Evolutionary conservation across 2,888 invertebrate species (phyloP).

Genomic region (Agrilus biguttatus): DNA sequence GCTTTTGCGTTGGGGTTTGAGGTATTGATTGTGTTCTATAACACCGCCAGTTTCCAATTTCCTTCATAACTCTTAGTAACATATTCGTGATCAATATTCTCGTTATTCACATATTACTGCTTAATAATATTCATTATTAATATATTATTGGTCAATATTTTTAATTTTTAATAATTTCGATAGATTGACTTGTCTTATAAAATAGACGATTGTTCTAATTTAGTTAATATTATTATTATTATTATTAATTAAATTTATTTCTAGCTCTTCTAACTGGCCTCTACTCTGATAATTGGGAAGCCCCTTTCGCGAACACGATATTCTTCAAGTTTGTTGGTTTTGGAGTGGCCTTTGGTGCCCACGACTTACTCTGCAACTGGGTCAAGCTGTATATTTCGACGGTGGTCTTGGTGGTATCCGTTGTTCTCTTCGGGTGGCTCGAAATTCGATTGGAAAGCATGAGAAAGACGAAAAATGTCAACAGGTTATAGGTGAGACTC

Average conservation of each 20-base stretch:
- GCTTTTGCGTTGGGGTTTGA: too few species aligned
- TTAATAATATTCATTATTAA: too few species aligned
- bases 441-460: constrained; percentile 33
- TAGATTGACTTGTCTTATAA: too few species aligned
- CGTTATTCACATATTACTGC: too few species aligned
- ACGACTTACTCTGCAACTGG: constrained; percentile 44
- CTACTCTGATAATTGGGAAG: constrained; percentile 32
- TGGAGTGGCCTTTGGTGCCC: constrained; percentile 47
- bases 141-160: too few species aligned
- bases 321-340: constrained; percentile 45
- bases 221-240: too few species aligned
- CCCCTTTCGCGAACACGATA: constrained; percentile 36
- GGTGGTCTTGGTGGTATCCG: constrained; percentile 34
- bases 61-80: too few species aligned
- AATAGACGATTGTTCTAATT: too few species aligned
- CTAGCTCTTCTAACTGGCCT: constrained; percentile 30
- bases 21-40: too few species aligned
- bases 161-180: too few species aligned
- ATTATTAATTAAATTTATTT: constrained; percentile 6
- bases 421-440: constrained; percentile 39
- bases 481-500: constrained; percentile 26
- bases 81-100: too few species aligned
- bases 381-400: constrained; percentile 34
- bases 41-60: too few species aligned
- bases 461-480: constrained; percentile 24